Evolutionary conservation across 2,888 invertebrate species (phyloP).

Genomic region (Stenotaenia linearis): DNA sequence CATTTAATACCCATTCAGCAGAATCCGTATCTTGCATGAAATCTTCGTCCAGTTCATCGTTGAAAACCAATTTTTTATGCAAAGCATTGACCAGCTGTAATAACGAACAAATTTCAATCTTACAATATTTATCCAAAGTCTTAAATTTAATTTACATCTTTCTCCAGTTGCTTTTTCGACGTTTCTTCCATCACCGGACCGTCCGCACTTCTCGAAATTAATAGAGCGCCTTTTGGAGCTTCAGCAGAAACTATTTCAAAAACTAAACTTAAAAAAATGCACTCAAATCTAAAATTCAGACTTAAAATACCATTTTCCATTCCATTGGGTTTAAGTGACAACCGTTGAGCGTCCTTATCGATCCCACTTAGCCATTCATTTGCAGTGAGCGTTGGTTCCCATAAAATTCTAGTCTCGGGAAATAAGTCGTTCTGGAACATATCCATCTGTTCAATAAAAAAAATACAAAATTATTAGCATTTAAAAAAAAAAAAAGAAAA

Average conservation of each 20-base stretch:
- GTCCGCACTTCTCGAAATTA: not conserved
- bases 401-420: constrained; percentile 82
- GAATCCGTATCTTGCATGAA: not conserved
- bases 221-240: not conserved
- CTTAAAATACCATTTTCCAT: constrained; percentile 54
- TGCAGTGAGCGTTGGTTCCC: constrained; percentile 69
- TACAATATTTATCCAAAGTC: too few species aligned
- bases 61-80: not conserved
- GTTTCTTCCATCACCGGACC: not conserved
- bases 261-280: not conserved
- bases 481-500: constrained; percentile 41
- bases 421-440: constrained; percentile 97
- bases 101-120: not conserved
- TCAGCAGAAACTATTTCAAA: not conserved
- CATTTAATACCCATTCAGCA: not conserved
- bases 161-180: not conserved
- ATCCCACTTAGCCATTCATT: constrained; percentile 71
- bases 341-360: constrained; percentile 57
- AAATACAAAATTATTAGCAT: too few species aligned
- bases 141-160: not conserved
- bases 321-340: constrained; percentile 76
- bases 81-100: not conserved
- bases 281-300: not conserved
- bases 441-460: too few species aligned
- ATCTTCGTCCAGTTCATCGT: not conserved